A percentile compares a stretch with the other conserved stretches of the same genome.
Conservation (phyloP, 2,797 vertebrate genomes). For the Lagocephalus sceleratus region DNA sequence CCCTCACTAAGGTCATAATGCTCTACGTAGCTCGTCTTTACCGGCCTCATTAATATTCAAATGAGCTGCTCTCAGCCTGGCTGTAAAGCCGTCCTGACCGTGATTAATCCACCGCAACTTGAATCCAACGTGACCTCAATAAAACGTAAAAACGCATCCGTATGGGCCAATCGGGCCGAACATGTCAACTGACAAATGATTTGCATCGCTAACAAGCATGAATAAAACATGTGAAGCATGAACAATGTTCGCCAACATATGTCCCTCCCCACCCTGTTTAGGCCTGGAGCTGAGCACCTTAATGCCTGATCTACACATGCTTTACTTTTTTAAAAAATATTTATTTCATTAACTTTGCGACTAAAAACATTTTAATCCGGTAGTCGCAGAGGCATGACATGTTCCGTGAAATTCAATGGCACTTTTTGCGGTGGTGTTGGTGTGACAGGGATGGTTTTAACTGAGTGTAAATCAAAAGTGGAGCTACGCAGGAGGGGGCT, state of each 20-base stretch:
- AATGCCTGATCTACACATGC: constrained; percentile 26
- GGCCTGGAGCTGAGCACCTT: constrained; percentile 24
- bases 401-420: constrained; percentile 16
- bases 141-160: constrained; percentile 63
- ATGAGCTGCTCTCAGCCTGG: not conserved
- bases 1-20: not conserved
- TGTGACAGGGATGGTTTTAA: constrained; percentile 23
- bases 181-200: constrained; percentile 71
- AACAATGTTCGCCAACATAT: constrained; percentile 63
- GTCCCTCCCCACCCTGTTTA: constrained; percentile 18
- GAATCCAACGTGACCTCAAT: constrained; percentile 64
- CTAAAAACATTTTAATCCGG: constrained; percentile 13
- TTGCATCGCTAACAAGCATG: constrained; percentile 63
- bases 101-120: constrained; percentile 18
- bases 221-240: constrained; percentile 64
- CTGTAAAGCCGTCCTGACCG: not conserved
- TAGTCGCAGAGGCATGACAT: not conserved
- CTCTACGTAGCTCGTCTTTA: constrained; percentile 1
- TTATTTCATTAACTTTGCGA: not conserved
- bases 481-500: constrained; percentile 8
- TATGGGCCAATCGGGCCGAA: constrained; percentile 53
- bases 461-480: constrained; percentile 27
- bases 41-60: not conserved
- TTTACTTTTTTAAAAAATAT: not conserved
- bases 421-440: constrained; percentile 6